Percentiles rank a stretch among this genome's conserved stretches.
Conservation (phyloP, 1,140 invertebrate species). For the Drosophila truncata region DNA sequence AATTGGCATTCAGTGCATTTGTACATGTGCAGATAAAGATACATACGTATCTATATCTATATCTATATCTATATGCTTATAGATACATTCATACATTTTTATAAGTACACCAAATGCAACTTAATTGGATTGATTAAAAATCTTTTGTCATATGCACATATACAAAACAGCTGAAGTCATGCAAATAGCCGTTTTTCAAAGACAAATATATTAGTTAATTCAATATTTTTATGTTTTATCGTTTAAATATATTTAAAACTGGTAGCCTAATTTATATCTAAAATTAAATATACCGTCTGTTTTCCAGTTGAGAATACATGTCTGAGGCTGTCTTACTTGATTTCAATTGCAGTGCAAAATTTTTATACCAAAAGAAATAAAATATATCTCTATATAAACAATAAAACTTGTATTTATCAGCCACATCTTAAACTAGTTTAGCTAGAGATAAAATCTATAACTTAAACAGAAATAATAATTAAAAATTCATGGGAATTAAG, state of each 20-base stretch:
- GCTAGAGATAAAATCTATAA: too few species aligned
- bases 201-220: neutral
- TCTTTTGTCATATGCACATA: neutral
- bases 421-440: too few species aligned
- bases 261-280: neutral
- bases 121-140: conserved; percentile 31
- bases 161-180: neutral
- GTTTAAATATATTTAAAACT: neutral
- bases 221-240: neutral
- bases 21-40: neutral
- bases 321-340: too few species aligned
- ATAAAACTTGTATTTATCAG: too few species aligned
- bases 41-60: neutral
- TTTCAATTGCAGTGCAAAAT: too few species aligned
- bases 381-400: too few species aligned
- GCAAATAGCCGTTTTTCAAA: neutral
- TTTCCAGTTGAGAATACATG: too few species aligned
- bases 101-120: conserved; percentile 9
- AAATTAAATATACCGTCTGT: too few species aligned
- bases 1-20: conserved; percentile 10
- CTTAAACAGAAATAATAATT: too few species aligned
- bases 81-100: neutral
- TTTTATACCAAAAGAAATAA: too few species aligned
- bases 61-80: too few species aligned
- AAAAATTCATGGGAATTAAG: too few species aligned